Base-by-base conservation (phyloP, 2,888 invertebrate genomes). In the Harpalus rufipes region DNA sequence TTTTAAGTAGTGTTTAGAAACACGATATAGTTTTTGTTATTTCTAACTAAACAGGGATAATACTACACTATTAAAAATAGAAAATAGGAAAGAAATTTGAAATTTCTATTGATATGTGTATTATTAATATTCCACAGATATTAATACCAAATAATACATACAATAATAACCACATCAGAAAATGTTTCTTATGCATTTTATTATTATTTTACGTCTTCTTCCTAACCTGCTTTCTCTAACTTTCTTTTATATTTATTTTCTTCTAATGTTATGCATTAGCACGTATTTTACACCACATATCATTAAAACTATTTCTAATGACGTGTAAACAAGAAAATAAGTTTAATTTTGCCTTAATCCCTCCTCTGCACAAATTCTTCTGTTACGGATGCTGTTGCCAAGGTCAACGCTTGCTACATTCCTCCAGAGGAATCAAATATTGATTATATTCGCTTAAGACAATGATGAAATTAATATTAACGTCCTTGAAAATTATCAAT, bases 381-480 rank as follows among this genome's bases (percentile, higher is more conserved):
- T 16, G 59, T 16, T 81, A 65, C 81, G 81, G 81, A 81, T 81
- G 81, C 81, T 81, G 81, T 81, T 21, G 7, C 65, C 82, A 82
- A 82, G 82, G 82, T 44, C 72, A 18, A 18, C 79, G 7, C 59
- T 25, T 63, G 51, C 56, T 58, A 58, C 82, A 82, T 82, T 82
- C 82, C 72, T 68, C 68, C 10, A 10, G 44, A 82, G 82, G 72
- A 82, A 51, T 51, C 32, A 82, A 72, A 72, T 65, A 82, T 82
- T 82, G 82, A 82, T 51, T 44, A 51, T 51, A 51, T 51, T 51
- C 12, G 44, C 44, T 44, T 51, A 51, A 51, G 44, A 51, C 44
- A 51, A 51, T 51, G 44, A 51, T 51, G 44, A 51, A 51, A 51
- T 51, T 51, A 51, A 51, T 51, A 51, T 51, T 10, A 51, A 10